Conservation (phyloP, 2,888 invertebrate species). For the Hypomecis punctinalis region DNA sequence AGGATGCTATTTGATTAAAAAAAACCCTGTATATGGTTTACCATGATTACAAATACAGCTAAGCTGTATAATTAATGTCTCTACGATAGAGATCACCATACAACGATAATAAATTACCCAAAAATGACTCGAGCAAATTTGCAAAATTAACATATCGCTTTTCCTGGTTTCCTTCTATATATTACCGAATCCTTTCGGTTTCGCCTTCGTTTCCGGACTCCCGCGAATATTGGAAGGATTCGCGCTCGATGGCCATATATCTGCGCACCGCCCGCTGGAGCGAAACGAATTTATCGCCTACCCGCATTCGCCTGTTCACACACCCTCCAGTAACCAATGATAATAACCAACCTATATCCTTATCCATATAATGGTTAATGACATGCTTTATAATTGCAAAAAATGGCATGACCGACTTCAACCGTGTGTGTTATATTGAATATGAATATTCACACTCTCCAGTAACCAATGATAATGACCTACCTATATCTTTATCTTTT, state of each 20-base stretch:
- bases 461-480: too few species aligned
- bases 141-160: slow-evolving; percentile 31
- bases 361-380: background rate
- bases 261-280: slow-evolving; percentile 43
- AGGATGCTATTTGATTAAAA: too few species aligned
- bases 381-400: too few species aligned
- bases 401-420: too few species aligned
- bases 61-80: too few species aligned
- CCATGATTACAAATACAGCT: too few species aligned
- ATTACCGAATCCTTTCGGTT: slow-evolving; percentile 40
- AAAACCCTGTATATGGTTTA: too few species aligned
- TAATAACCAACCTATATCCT: slow-evolving; percentile 20
- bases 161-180: slow-evolving; percentile 29
- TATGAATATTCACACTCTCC: too few species aligned
- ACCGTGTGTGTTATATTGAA: too few species aligned
- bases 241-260: slow-evolving; percentile 50
- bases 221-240: slow-evolving; percentile 39
- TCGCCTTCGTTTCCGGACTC: slow-evolving; percentile 39
- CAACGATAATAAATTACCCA: background rate
- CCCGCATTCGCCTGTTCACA: slow-evolving; percentile 45
- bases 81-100: too few species aligned
- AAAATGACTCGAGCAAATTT: slow-evolving; percentile 18
- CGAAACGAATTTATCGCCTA: slow-evolving; percentile 51
- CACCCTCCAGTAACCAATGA: slow-evolving; percentile 36
- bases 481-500: too few species aligned